Base-by-base conservation (phyloP, 2,797 vertebrate genomes). In the Liparis tanakae region DNA sequence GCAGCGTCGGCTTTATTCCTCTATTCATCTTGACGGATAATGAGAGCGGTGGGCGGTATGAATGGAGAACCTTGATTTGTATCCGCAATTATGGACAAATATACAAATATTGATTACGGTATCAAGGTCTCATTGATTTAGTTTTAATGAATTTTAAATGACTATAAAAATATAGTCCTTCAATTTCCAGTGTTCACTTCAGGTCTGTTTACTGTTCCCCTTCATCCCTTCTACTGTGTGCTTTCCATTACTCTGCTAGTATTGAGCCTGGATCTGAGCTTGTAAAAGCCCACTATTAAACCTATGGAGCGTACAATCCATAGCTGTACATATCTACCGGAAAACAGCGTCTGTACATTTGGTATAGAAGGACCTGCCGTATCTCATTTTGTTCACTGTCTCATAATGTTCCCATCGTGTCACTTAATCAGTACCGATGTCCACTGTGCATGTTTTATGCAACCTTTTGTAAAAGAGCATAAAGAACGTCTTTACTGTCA, bases 281-380 rank as follows among this genome's bases (percentile, higher is more conserved):
- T 87, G 70, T 87, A 87, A 85, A 90, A 88, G 43, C 85, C 63
- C 59, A 61, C 55, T 74, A 33, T 86, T 85, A 83, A 87, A 82
- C 51, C 54, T 72, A 62, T 67, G 61, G 68, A 83, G 77, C 82
- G 70, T 83, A 80, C 80, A 87, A 87, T 81, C 54, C 67, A 78
- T 67, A 64, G 55, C 58, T 80, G 72, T 73, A 74, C 48, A 67
- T 79, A 78, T 82, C 70, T 84, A 74, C 78, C 66, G 66, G 74
- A 81, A 30, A 30, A 66, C 61, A 75, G 6, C 62, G 67, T 80
- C 56, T 84, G 75, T 60, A 79, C 83, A 78, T 61, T 59, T 72
- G 56, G 51, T 43, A 15, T 54, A 60, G 65, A 61, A 72, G 70
- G 66, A 72, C 70, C 34, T 65, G 54, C 50, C 56, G 7, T 48